phyloP scores from a whole-genome alignment of 2,797 vertebrate genomes.

The Eulemur mongoz region DNA sequence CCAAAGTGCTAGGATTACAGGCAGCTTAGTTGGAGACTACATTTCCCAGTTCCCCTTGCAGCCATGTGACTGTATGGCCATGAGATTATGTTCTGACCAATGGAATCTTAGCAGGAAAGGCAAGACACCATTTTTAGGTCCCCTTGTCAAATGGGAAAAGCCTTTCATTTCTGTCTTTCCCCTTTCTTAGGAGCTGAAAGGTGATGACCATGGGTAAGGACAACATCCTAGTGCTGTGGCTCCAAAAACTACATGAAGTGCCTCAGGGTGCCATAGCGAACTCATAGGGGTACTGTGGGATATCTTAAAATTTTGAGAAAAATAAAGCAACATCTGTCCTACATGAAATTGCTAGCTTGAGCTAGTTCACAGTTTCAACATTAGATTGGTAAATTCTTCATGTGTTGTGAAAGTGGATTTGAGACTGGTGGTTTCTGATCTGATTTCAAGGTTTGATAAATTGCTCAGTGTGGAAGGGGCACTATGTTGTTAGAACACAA shows the following conservation, averaged over 20 bases:
- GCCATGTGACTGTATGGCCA: not conserved
- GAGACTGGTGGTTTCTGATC: not conserved
- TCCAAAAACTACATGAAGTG: not conserved
- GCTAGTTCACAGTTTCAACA: not conserved
- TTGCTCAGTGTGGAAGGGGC: not conserved
- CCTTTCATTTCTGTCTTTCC: not conserved
- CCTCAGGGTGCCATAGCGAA: accelerated
- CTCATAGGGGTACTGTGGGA: not conserved
- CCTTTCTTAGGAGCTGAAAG: not conserved
- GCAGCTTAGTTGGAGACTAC: not conserved
- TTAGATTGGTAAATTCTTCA: not conserved
- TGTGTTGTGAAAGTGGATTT: not conserved
- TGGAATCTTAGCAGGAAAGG: not conserved
- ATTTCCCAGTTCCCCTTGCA: not conserved
- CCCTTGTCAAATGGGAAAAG: not conserved
- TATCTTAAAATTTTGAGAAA: not conserved
- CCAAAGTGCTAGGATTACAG: too few species aligned
- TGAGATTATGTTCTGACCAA: not conserved
- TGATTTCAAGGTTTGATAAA: not conserved
- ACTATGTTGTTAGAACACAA: not conserved
- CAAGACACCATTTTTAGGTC: not conserved
- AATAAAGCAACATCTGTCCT: not conserved
- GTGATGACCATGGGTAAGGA: not conserved
- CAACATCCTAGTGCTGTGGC: not conserved
- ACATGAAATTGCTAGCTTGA: not conserved